These are phyloP conservation scores for Ctena decussata DNA, from an alignment of 2,888 invertebrate species.

Conservation along the genomic window DNA sequence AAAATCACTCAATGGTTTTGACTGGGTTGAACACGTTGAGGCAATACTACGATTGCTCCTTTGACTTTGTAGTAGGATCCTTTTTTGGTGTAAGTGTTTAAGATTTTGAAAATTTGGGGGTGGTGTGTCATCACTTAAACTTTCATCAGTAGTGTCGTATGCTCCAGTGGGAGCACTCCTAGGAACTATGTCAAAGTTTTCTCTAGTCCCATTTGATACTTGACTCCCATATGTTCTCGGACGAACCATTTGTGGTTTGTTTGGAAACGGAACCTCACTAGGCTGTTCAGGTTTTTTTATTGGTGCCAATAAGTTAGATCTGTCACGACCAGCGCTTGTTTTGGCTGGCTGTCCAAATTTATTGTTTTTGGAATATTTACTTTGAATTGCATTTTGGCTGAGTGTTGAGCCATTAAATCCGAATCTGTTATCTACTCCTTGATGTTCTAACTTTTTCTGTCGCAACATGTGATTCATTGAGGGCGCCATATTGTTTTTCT, in stretches of 20 bases:
- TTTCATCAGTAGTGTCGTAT: constrained; percentile 22
- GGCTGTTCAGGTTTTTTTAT: constrained; percentile 55
- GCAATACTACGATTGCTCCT: constrained; percentile 34
- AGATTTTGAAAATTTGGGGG: constrained; percentile 64
- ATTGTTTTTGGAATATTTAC: background rate
- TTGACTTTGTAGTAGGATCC: constrained; percentile 52
- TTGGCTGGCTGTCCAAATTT: constrained; percentile 2
- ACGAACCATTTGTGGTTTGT: constrained; percentile 69
- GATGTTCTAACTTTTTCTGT: constrained; percentile 50
- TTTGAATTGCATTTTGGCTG: background rate
- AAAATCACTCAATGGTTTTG: constrained; percentile 69
- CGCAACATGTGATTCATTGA: constrained; percentile 74
- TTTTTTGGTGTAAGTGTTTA: constrained; percentile 62
- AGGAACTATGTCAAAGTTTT: constrained; percentile 31
- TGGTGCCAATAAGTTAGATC: constrained; percentile 78
- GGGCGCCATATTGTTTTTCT: constrained; percentile 53
- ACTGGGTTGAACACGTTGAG: constrained; percentile 14
- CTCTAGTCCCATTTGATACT: constrained; percentile 22
- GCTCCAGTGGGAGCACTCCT: constrained; percentile 64
- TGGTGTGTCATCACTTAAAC: constrained; percentile 64
- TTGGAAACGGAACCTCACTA: constrained; percentile 51
- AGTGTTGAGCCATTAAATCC: background rate
- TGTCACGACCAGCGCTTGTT: constrained; percentile 75
- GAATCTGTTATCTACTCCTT: background rate
- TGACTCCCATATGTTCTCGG: constrained; percentile 62